Percentiles rank a stretch among this genome's conserved stretches.
Evolutionary conservation across 2,888 invertebrate genomes (phyloP).

Genomic region (Nymphalis urticae): DNA sequence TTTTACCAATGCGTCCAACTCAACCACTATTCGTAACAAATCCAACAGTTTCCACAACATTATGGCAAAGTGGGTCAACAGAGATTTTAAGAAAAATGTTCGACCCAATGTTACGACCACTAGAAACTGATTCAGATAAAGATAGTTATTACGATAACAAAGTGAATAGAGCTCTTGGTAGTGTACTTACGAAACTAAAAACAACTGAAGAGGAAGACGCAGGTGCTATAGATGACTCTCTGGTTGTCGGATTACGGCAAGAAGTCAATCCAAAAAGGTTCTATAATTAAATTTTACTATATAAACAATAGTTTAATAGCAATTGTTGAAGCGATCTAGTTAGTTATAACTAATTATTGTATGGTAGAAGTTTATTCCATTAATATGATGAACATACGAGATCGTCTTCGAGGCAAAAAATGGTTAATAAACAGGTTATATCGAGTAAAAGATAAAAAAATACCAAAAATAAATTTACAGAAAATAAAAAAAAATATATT

Average conservation of each 20-base stretch:
- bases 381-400: too few relatives aligned
- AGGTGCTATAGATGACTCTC: conserved; percentile 22
- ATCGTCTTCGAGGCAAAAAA: too few relatives aligned
- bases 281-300: background rate
- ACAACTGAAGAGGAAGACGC: background rate
- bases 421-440: too few relatives aligned
- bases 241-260: conserved; percentile 39
- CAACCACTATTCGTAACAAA: background rate
- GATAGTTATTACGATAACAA: background rate
- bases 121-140: conserved; percentile 8
- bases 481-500: too few relatives aligned
- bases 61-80: conserved; percentile 47
- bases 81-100: conserved; percentile 56
- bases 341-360: too few relatives aligned
- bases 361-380: too few relatives aligned
- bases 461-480: too few relatives aligned
- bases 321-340: too few relatives aligned
- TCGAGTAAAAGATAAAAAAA: too few relatives aligned
- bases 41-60: conserved; percentile 43
- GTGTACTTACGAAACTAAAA: background rate
- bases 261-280: conserved; percentile 39
- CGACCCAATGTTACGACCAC: conserved; percentile 29
- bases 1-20: background rate
- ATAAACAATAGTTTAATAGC: too few relatives aligned
- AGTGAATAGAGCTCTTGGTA: background rate